Percentiles rank a stretch among this genome's conserved stretches.
phyloP scores from a whole-genome alignment of 2,113 vertebrate species.

The Amphilophus citrinellus region DNA sequence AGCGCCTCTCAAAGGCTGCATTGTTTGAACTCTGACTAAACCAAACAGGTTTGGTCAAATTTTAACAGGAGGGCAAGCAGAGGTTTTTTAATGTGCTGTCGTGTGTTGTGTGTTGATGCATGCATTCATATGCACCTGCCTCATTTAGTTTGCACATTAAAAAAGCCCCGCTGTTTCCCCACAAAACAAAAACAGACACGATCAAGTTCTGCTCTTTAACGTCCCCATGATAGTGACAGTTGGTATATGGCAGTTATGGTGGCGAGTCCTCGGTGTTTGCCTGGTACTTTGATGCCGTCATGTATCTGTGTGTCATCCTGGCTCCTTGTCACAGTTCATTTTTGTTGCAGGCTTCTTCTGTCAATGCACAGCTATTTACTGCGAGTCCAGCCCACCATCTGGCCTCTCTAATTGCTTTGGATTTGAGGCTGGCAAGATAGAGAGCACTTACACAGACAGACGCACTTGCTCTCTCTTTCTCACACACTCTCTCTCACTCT shows the following conservation, averaged over 20 bases:
- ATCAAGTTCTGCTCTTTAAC: slow-evolving; percentile 12
- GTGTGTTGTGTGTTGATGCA: neutral
- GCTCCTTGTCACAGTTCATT: slow-evolving; percentile 70
- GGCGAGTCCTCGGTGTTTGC: slow-evolving; percentile 18
- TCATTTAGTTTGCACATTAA: slow-evolving; percentile 24
- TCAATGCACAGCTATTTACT: slow-evolving; percentile 75
- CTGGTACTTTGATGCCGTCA: slow-evolving; percentile 49
- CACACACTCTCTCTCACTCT: neutral
- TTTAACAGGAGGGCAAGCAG: slow-evolving; percentile 52
- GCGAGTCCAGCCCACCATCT: slow-evolving; percentile 81
- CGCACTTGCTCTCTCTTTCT: neutral
- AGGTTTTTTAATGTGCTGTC: neutral
- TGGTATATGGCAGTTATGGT: slow-evolving; percentile 43
- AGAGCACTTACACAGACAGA: slow-evolving; percentile 49
- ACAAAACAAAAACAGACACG: neutral
- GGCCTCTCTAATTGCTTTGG: slow-evolving; percentile 84
- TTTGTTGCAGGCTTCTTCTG: slow-evolving; percentile 71
- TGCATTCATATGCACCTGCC: slow-evolving; percentile 39
- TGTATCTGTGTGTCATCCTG: slow-evolving; percentile 63
- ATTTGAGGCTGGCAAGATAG: slow-evolving; percentile 74
- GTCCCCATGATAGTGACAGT: slow-evolving; percentile 25
- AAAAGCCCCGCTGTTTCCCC: neutral
- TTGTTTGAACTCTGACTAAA: slow-evolving; percentile 75
- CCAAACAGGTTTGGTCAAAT: slow-evolving; percentile 63
- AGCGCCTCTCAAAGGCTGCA: slow-evolving; percentile 66